A percentile compares a stretch with the other conserved stretches of the same genome.
Evolutionary conservation across 2,888 invertebrate species (phyloP).

Genomic region (Crocallis elinguaria): DNA sequence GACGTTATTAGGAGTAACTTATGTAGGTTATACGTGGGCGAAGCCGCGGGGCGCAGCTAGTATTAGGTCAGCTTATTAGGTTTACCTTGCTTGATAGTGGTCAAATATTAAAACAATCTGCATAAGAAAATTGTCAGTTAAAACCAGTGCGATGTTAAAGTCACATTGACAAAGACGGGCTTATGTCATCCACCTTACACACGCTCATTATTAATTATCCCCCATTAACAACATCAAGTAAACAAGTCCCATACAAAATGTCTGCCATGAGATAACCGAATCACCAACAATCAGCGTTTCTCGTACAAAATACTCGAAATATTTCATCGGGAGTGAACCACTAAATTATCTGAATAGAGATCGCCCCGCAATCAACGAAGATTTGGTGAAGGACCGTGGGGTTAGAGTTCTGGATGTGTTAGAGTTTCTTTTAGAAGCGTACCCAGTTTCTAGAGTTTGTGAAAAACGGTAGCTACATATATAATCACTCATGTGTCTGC

Average conservation of each 20-base stretch:
- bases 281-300: slow-evolving; percentile 65
- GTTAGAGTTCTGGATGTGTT: slow-evolving; percentile 41
- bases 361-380: slow-evolving; percentile 73
- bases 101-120: no score
- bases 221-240: slow-evolving; percentile 15
- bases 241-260: slow-evolving; percentile 57
- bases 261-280: slow-evolving; percentile 64
- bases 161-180: no score
- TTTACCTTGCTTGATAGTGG: no score
- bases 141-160: no score
- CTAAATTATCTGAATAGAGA: slow-evolving; percentile 83
- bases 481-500: no score
- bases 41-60: no score
- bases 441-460: no score
- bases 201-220: slow-evolving; percentile 6
- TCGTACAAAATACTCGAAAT: slow-evolving; percentile 55
- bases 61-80: no score
- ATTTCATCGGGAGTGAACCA: slow-evolving; percentile 74
- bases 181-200: neutral
- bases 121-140: no score
- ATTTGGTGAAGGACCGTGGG: slow-evolving; percentile 22
- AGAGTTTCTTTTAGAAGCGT: neutral
- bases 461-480: no score
- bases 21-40: no score
- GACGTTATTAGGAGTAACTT: no score